These are phyloP conservation scores for Bradypodion ventrale DNA, from an alignment of 2,797 vertebrate genomes.

Conservation along the genomic window DNA sequence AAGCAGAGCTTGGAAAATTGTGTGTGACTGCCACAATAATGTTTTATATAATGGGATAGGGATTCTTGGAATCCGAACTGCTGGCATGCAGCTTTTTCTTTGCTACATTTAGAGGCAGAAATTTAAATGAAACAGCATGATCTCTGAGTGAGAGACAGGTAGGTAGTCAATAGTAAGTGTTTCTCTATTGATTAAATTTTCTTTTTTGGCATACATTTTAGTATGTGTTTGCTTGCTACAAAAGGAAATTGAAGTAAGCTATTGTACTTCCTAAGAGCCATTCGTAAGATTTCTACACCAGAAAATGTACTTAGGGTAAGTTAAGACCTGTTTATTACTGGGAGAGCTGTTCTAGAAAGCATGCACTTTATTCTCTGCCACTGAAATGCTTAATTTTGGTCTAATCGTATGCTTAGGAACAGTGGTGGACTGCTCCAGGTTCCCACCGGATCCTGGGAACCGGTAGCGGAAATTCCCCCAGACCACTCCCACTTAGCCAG, in stretches of 20 bases:
- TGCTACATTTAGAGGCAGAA: background rate
- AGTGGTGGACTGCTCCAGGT: too few relatives aligned
- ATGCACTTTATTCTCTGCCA: background rate
- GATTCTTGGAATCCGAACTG: background rate
- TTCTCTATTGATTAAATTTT: slow-evolving; percentile 1
- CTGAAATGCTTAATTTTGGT: background rate
- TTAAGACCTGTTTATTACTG: background rate
- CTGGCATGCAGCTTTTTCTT: background rate
- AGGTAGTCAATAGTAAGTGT: background rate
- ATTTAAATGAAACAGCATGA: background rate
- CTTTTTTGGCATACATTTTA: background rate
- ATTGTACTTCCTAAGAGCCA: background rate
- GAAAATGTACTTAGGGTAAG: background rate
- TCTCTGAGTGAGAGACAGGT: background rate
- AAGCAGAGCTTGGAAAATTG: slow-evolving; percentile 2
- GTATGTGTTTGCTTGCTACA: background rate
- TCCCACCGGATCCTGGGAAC: too few relatives aligned
- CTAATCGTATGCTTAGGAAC: background rate
- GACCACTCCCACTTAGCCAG: too few relatives aligned
- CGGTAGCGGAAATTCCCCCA: too few relatives aligned
- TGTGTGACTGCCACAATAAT: background rate
- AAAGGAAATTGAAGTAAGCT: background rate
- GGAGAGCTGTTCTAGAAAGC: background rate
- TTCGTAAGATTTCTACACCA: background rate
- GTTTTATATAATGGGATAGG: background rate